phyloP scores from a whole-genome alignment of 2,888 invertebrate genomes.

The Chalcis sispes region DNA sequence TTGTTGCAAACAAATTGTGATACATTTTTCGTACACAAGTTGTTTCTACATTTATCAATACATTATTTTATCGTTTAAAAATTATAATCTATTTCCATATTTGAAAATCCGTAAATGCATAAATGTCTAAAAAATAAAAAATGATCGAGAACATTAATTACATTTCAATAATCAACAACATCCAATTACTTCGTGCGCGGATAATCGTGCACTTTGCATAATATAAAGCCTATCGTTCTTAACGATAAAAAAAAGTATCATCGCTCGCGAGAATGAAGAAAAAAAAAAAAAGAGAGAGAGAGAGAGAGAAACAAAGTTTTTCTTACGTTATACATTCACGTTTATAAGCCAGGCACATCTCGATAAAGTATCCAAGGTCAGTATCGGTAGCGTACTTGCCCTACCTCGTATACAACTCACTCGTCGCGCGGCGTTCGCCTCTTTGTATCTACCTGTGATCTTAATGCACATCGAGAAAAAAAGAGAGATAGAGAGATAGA shows the following conservation, averaged over 20 bases:
- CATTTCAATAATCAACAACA: slow-evolving; percentile 16
- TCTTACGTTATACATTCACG: not conserved
- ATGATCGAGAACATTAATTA: slow-evolving; percentile 27
- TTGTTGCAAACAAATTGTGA: too few relatives aligned
- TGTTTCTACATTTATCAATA: too few relatives aligned
- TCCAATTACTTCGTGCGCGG: not conserved
- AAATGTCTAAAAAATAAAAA: not conserved
- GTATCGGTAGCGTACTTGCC: too few relatives aligned
- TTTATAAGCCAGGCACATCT: not conserved
- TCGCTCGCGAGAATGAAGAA: too few relatives aligned
- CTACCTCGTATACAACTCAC: too few relatives aligned
- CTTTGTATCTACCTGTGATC: slow-evolving; percentile 16
- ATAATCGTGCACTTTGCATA: not conserved
- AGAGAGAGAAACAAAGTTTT: not conserved
- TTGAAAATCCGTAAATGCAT: not conserved
- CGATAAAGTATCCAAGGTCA: slow-evolving; percentile 24
- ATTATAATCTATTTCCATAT: not conserved
- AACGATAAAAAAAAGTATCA: too few relatives aligned
- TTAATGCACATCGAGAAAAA: not conserved
- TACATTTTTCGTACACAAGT: too few relatives aligned
- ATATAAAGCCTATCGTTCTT: not conserved
- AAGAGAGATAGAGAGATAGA: slow-evolving; percentile 3
- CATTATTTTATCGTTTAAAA: not conserved
- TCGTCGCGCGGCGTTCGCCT: too few relatives aligned
- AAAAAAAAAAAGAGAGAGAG: not conserved